Evolutionary conservation across 2,113 vertebrate species (phyloP).

Genomic region (Chinchilla lanigera): DNA sequence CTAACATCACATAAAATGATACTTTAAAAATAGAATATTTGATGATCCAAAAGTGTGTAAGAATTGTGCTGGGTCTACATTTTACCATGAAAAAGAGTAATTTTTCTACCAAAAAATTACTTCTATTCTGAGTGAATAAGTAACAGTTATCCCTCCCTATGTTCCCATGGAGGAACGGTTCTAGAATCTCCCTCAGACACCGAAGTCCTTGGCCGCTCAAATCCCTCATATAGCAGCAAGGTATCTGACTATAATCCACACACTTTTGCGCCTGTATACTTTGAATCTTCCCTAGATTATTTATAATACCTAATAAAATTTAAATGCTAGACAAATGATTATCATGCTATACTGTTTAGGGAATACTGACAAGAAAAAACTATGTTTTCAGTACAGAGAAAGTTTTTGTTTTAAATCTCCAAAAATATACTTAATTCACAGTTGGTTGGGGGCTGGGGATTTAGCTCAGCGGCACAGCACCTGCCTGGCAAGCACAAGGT

Average conservation of each 20-base stretch:
- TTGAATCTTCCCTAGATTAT: not conserved
- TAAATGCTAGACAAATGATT: not conserved
- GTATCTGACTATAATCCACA: not conserved
- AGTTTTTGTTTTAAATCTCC: not conserved
- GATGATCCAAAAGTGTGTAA: not conserved
- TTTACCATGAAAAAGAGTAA: conserved; percentile 15
- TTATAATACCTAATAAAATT: not conserved
- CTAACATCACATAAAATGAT: not conserved
- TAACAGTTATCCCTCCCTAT: not conserved
- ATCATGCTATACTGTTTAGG: not conserved
- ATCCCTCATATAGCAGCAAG: not conserved
- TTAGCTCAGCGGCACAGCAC: too few species aligned
- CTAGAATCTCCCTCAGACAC: not conserved
- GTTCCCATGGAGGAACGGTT: not conserved
- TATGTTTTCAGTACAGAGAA: not conserved
- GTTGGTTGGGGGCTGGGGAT: too few species aligned
- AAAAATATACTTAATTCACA: not conserved
- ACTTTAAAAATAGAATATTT: not conserved
- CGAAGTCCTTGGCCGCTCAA: not conserved
- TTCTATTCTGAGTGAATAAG: not conserved
- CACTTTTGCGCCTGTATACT: not conserved
- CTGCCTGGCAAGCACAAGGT: too few species aligned
- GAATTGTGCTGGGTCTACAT: not conserved
- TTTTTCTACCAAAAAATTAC: not conserved
- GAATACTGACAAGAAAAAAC: not conserved